Evolutionary conservation across 2,888 invertebrate species (phyloP).

Genomic region (Chalcis sispes): DNA sequence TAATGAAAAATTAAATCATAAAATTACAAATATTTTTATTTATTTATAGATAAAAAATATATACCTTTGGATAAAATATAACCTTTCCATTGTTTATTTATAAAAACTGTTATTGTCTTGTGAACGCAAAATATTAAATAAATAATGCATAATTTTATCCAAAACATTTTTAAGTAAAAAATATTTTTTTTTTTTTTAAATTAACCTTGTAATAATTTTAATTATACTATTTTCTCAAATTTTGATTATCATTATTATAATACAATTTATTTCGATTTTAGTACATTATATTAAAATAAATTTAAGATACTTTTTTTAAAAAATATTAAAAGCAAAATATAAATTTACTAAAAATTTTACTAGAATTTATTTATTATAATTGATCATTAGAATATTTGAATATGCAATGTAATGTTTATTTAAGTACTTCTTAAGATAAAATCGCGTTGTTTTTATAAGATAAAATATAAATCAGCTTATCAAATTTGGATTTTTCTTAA

Average conservation of each 20-base stretch:
- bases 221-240: not conserved
- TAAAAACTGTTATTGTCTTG: slow-evolving; percentile 59
- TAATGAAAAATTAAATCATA: slow-evolving; percentile 15
- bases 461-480: no score
- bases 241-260: not conserved
- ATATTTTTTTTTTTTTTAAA: not conserved
- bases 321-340: no score
- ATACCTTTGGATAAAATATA: slow-evolving; percentile 61
- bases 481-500: no score
- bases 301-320: no score
- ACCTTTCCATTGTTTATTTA: slow-evolving; percentile 69
- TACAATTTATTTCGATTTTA: not conserved
- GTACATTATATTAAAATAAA: no score
- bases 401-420: no score
- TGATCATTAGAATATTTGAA: no score
- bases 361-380: no score
- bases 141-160: slow-evolving; percentile 19
- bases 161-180: slow-evolving; percentile 30
- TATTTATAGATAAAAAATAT: slow-evolving; percentile 14
- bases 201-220: slow-evolving; percentile 21
- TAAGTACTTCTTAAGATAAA: no score
- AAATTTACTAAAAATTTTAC: no score
- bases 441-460: no score
- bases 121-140: slow-evolving; percentile 47
- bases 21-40: not conserved